Conservation (phyloP, 1,140 invertebrate species). For the Drosophila melanogaster region Release_6_plus_ISO1_MT NC_004354.4:22665001-22665500, state of each 20-base stretch:
- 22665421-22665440: conserved; percentile 49
- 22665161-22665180: conserved; percentile 25
- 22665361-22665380: conserved; percentile 48
- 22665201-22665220: conserved; percentile 13
- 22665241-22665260: conserved; percentile 10
- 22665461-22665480: conserved; percentile 9
- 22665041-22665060: too few relatives aligned
- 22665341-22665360: conserved; percentile 5
- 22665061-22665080: not conserved
- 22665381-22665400: conserved; percentile 79
- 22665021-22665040: too few relatives aligned
- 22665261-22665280: not conserved
- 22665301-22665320: not conserved
- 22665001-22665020: too few relatives aligned
- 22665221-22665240: not conserved
- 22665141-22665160: conserved; percentile 34
- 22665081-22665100: not conserved
- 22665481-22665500: conserved; percentile 37
- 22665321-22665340: conserved; percentile 18
- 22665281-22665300: conserved; percentile 15
- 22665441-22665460: conserved; percentile 39
- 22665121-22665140: conserved; percentile 35
- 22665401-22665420: conserved; percentile 71
- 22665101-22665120: conserved; percentile 25
- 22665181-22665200: not conserved